Evolutionary conservation across 1,140 invertebrate species (phyloP).

Genomic region (Potamilus streckersoni): DNA sequence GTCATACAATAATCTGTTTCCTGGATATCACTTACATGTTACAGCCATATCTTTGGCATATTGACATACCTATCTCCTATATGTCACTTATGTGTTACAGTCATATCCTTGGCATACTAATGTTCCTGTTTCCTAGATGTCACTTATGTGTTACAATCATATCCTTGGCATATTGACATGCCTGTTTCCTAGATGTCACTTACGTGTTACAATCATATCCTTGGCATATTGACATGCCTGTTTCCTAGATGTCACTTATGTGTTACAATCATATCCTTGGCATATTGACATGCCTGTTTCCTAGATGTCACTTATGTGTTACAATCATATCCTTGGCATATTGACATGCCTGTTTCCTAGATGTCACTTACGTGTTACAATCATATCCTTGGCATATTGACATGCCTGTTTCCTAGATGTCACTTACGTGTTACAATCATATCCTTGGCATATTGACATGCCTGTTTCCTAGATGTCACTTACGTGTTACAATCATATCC

Average conservation of each 20-base stretch:
- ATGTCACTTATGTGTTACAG: conserved; percentile 78
- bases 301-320: conserved; percentile 76
- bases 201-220: conserved; percentile 87
- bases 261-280: conserved; percentile 89
- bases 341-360: neutral
- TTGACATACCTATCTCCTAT: conserved; percentile 77
- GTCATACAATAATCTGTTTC: neutral
- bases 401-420: conserved; percentile 71
- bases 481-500: conserved; percentile 90
- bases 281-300: conserved; percentile 90
- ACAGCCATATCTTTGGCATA: conserved; percentile 93
- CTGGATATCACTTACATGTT: conserved; percentile 76
- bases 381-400: conserved; percentile 94
- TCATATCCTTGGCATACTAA: conserved; percentile 94
- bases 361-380: conserved; percentile 79
- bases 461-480: conserved; percentile 70
- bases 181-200: no score
- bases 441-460: conserved; percentile 92
- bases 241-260: conserved; percentile 74
- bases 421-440: conserved; percentile 84
- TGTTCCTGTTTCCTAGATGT: conserved; percentile 71
- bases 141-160: conserved; percentile 87
- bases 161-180: conserved; percentile 92
- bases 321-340: conserved; percentile 90
- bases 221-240: conserved; percentile 88